Conservation (phyloP, 2,888 invertebrate genomes). For the Hirtodrosophila histrioides region DNA sequence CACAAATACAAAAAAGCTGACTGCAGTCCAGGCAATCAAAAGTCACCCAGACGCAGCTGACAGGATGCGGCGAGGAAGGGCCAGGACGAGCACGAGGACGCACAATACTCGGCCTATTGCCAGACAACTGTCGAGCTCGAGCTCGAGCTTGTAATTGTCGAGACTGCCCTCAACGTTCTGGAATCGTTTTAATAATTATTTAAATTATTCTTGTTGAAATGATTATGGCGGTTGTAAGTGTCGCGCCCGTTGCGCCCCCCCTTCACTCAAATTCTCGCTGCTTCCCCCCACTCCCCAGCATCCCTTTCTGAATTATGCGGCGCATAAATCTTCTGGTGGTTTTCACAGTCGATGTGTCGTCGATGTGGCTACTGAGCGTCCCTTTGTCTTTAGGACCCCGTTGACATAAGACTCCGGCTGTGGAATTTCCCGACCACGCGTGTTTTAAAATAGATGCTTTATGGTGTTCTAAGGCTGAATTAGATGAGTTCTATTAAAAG, state of each 20-base stretch:
- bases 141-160: conserved; percentile 66
- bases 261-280: conserved; percentile 3
- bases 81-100: conserved; percentile 11
- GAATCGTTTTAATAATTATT: conserved; percentile 81
- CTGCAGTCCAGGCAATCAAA: conserved; percentile 58
- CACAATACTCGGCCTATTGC: conserved; percentile 63
- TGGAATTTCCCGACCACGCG: not conserved
- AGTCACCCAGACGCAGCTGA: conserved; percentile 52
- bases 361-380: conserved; percentile 20
- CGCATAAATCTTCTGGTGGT: conserved; percentile 81
- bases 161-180: conserved; percentile 64
- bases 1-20: conserved; percentile 48
- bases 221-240: conserved; percentile 78
- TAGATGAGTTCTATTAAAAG: conserved; percentile 5
- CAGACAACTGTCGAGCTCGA: conserved; percentile 51
- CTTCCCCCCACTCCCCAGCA: conserved; percentile 24
- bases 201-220: conserved; percentile 82
- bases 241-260: conserved; percentile 48
- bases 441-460: conserved; percentile 20
- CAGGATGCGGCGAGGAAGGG: conserved; percentile 34
- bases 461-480: not conserved
- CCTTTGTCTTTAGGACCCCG: conserved; percentile 17
- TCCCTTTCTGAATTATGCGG: conserved; percentile 65
- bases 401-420: conserved; percentile 3
- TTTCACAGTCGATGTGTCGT: conserved; percentile 64